Evolutionary conservation across 2,113 vertebrate species (phyloP).

Genomic region (Pedionomus torquatus): DNA sequence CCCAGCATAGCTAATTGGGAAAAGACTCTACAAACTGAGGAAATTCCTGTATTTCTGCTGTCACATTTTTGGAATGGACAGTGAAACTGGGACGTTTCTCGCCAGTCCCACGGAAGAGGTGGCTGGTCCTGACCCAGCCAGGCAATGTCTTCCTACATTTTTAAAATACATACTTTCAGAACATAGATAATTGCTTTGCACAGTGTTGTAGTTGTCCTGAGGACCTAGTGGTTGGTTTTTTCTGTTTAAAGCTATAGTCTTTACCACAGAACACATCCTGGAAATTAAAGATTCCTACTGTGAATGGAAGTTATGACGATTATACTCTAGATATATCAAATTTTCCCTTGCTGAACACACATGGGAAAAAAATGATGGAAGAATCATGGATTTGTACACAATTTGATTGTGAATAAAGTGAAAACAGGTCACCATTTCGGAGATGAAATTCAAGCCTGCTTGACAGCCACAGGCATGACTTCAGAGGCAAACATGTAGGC

Average conservation of each 20-base stretch:
- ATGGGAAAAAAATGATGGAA: rapidly evolving
- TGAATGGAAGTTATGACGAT: rapidly evolving
- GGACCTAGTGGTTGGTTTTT: neutral
- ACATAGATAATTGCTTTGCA: neutral
- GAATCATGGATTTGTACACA: neutral
- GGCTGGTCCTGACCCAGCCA: neutral
- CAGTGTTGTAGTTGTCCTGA: neutral
- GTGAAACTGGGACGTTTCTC: neutral
- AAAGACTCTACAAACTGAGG: constrained; percentile 8
- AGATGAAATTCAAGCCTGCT: neutral
- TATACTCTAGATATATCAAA: neutral
- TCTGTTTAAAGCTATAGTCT: neutral
- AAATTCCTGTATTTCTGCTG: neutral
- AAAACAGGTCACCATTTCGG: neutral
- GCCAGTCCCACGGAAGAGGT: neutral
- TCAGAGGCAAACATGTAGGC: neutral
- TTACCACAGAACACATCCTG: neutral
- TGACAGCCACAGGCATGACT: neutral
- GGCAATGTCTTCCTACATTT: neutral
- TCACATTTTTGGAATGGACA: neutral
- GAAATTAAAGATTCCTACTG: neutral
- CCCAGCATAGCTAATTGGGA: constrained; percentile 60
- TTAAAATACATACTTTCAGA: neutral
- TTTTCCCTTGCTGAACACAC: neutral
- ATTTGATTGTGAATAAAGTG: neutral